These are phyloP conservation scores for Gobio occitaniae DNA, from an alignment of 2,797 vertebrate genomes.

Conservation along the genomic window DNA sequence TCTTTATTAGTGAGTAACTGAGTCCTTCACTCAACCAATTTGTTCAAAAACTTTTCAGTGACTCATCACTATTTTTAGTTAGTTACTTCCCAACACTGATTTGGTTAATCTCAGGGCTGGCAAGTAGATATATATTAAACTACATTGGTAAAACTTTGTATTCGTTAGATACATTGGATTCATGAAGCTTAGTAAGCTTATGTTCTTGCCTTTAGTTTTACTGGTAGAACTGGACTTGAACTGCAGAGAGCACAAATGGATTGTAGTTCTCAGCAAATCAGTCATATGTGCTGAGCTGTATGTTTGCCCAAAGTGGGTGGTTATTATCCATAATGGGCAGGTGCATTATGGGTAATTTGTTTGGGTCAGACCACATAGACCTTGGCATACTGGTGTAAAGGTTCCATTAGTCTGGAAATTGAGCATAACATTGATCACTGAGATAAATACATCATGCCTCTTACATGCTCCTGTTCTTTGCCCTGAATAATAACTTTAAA, in stretches of 20 bases:
- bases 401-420: conserved; percentile 44
- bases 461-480: conserved; percentile 1
- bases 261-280: conserved; percentile 19
- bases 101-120: neutral
- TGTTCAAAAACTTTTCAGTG: neutral
- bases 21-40: neutral
- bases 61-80: neutral
- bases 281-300: conserved; percentile 27
- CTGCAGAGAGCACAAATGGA: conserved; percentile 3
- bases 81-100: neutral
- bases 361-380: conserved; percentile 29
- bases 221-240: neutral
- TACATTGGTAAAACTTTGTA: neutral
- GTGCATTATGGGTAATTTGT: conserved; percentile 41
- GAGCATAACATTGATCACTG: conserved; percentile 31
- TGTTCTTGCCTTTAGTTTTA: neutral
- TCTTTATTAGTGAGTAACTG: neutral
- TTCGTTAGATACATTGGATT: neutral
- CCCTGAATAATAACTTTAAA: conserved; percentile 5
- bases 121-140: neutral
- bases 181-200: neutral
- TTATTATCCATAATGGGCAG: conserved; percentile 29
- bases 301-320: conserved; percentile 16
- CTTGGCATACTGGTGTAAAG: conserved; percentile 31
- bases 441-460: conserved; percentile 7